Evolutionary conservation across 2,888 invertebrate genomes (phyloP).

Genomic region (Automeris io): DNA sequence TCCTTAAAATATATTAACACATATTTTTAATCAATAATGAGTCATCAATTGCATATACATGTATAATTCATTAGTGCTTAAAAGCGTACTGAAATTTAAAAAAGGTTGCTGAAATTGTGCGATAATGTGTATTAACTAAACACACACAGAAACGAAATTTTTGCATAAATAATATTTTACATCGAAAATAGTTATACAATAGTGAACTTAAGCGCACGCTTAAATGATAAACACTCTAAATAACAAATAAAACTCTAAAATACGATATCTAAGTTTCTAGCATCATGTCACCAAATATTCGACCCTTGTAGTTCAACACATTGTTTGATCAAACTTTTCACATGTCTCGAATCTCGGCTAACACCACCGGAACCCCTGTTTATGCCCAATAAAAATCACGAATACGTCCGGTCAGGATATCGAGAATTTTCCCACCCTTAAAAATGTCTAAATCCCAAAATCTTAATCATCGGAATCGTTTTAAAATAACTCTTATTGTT

Average conservation of each 20-base stretch:
- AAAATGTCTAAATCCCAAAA: conserved; percentile 40
- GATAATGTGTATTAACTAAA: too few relatives aligned
- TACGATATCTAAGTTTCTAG: background rate
- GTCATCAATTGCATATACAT: conserved; percentile 33
- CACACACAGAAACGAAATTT: too few relatives aligned
- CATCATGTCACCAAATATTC: conserved; percentile 1
- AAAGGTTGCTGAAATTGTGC: too few relatives aligned
- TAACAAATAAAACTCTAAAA: background rate
- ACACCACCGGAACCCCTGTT: conserved; percentile 53
- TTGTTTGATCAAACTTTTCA: conserved; percentile 56
- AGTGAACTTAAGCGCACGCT: too few relatives aligned
- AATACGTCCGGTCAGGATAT: conserved; percentile 65
- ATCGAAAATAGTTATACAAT: too few relatives aligned
- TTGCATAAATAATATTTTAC: too few relatives aligned
- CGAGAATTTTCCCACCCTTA: conserved; percentile 61
- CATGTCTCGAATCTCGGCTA: conserved; percentile 50
- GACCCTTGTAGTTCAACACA: conserved; percentile 17
- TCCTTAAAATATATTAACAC: too few relatives aligned
- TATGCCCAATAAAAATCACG: conserved; percentile 70
- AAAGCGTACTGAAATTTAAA: too few relatives aligned
- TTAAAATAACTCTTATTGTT: conserved; percentile 18
- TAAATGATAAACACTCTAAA: too few relatives aligned
- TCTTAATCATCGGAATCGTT: conserved; percentile 13
- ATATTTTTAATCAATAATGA: too few relatives aligned
- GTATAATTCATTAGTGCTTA: conserved; percentile 27